Evolutionary conservation across 2,113 vertebrate species (phyloP), one percentile per base, ranked within the genome.

Genomic region (Cisticola juncidis): DNA sequence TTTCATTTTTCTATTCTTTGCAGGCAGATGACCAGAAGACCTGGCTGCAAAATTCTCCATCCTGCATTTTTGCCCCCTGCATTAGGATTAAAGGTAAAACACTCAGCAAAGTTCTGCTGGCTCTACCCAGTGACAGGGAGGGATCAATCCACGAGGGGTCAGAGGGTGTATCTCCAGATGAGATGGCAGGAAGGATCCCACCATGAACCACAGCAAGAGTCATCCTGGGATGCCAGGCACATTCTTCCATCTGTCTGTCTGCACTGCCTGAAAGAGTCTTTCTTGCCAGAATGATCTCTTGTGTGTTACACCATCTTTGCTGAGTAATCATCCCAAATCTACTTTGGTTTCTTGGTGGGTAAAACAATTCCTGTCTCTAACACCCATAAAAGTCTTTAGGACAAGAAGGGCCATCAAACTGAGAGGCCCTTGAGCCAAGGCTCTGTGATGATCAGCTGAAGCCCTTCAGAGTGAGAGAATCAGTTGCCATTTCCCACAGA

Each of bases 51-150:
- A 74, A 25, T 28, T 91, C 29, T 66, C 10, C 7, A 4, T 73
- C 25, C 3, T 12, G 4, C 2, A 17, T 58, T 54, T 72, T 62
- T 6, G 1, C 13, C 16, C 13, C 10, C 38, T 20, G 3, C 7
- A 5, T 36, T 57, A 53, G 10, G 35, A 47, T 50, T 77, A 29
- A 42, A 82, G 12, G 23, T 20, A 28, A 68, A 91, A 64, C 4
- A 31, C 5, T 26, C 25, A 62, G 25, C 14, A 26, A 42, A 74
- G 23, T 64, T 54, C 50, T 85, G 9, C 14, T 47, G 64, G 3
- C 7, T 53, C 28, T 76, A 20, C 23, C 6, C 35, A 51, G 9
- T 14, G 17, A 33, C 50, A 50, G 40, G 15, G 11, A 78, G 36
- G 6, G 12, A 40, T 33, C 36, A 70, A 16, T 29, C 24, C 28